Base-by-base conservation (phyloP, 1,140 invertebrate genomes). In the Drosophila rufa region DNA sequence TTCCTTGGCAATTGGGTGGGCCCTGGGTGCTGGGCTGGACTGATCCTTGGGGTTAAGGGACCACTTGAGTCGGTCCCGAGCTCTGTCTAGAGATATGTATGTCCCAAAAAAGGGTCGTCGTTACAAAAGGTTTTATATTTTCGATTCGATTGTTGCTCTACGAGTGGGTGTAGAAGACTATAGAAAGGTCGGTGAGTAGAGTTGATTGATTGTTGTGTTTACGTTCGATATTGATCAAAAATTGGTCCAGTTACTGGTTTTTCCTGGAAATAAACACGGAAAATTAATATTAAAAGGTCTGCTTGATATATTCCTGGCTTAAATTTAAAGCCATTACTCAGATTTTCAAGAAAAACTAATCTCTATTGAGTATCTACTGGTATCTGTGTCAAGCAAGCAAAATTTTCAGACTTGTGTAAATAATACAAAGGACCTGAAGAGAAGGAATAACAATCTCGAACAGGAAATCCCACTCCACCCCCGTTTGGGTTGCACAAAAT, bases 181-280 rank as follows among this genome's bases (percentile, higher is more conserved):
- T 80, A 75, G 56, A 55, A 75, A 76, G 75, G 43, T 80, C 78
- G 78, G 79, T 82, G 79, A 82, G 79, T 77, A 66, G 30, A 65
- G 62, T 82, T 82, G 67, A 68, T 79, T 74, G 68, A 68, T 79
- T 74, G 68, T 79, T 82, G 73, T 43, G 58, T 43, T 80, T 47
- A 17, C 57, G 68, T 77, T 74, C 59, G 64, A 56, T 71, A 60
- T 67, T 60, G 36, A 30, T 77, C 15, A 14, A 69, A 87, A 87
- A 87, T 87, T 87, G 84, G 84, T 87, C 85, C 84, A 89, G 77
- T 89, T 81, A 36, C 61, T 48, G 61, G 47, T 80, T 61, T 30
- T 8, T 65, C n/a, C 62, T 65, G 57, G 3, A 62, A 61, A 4
- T 9, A 25, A 43, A 57, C 4, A 5, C 1, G 7, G 7, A 30